Percentiles rank a stretch among this genome's conserved stretches.
These are phyloP conservation scores for Cherax quadricarinatus DNA, from an alignment of 1,140 invertebrate genomes.

Conservation along the genomic window DNA sequence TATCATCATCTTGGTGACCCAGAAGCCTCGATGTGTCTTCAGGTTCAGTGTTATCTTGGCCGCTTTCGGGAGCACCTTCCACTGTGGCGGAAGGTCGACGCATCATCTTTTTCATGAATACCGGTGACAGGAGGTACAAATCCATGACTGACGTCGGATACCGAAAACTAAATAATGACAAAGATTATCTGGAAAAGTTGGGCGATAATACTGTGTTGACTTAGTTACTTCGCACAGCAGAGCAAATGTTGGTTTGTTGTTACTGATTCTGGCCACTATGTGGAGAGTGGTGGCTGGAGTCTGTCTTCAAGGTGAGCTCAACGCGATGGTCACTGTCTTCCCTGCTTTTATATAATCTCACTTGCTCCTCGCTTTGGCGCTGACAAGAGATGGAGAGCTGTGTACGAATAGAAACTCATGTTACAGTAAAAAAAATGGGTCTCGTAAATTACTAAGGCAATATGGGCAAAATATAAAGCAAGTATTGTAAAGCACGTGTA, in stretches of 20 bases:
- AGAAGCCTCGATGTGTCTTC: background rate
- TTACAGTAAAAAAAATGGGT: background rate
- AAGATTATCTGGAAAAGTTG: too few relatives aligned
- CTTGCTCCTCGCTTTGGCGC: background rate
- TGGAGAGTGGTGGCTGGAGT: too few relatives aligned
- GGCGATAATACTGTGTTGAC: too few relatives aligned
- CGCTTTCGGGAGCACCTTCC: background rate
- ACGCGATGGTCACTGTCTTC: background rate
- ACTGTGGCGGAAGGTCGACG: background rate
- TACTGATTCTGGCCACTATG: too few relatives aligned
- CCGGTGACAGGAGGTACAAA: slow-evolving; percentile 56
- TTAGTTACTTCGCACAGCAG: too few relatives aligned
- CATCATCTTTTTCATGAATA: slow-evolving; percentile 52
- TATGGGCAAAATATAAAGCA: background rate
- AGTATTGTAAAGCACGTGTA: background rate
- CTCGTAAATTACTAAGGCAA: background rate
- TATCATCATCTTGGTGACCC: background rate
- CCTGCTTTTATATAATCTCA: background rate
- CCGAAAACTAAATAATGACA: too few relatives aligned
- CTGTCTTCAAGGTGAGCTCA: background rate
- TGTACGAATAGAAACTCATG: background rate
- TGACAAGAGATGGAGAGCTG: background rate
- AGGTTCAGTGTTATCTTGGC: background rate
- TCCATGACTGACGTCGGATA: slow-evolving; percentile 11
- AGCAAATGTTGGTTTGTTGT: too few relatives aligned